Evolutionary conservation across 2,113 vertebrate genomes (phyloP).

Genomic region (Odobenus rosmarus): DNA sequence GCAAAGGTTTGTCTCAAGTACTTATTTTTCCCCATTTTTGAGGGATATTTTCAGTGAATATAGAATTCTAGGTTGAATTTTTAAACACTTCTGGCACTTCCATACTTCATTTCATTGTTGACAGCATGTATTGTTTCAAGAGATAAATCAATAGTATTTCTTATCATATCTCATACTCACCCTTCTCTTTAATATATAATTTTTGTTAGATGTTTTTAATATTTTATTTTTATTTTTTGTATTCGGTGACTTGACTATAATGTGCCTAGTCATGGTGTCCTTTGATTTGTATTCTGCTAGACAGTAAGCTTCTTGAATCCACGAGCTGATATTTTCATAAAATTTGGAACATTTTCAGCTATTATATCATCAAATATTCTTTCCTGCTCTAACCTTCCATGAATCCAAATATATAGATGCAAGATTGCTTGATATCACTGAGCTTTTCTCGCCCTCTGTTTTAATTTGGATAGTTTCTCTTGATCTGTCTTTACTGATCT

Average conservation of each 20-base stretch:
- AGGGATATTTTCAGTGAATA: background rate
- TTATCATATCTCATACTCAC: background rate
- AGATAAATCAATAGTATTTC: background rate
- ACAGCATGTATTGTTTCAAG: background rate
- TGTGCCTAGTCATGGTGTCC: background rate
- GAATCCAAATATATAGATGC: background rate
- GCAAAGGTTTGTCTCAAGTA: background rate
- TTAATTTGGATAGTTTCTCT: background rate
- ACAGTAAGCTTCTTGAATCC: background rate
- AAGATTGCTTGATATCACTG: background rate
- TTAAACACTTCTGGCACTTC: background rate
- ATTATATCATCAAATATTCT: background rate
- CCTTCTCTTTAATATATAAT: background rate
- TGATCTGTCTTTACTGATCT: background rate
- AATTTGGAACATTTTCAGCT: background rate
- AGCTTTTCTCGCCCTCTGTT: background rate
- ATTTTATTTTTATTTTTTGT: background rate
- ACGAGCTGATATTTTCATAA: background rate
- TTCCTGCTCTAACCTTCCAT: background rate
- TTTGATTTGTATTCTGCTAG: background rate
- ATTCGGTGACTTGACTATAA: background rate
- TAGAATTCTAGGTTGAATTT: background rate
- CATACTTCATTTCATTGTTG: background rate
- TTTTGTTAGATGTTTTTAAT: background rate
- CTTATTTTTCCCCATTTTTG: background rate